Base-by-base conservation (phyloP, 2,888 invertebrate genomes). In the Megalurothrips usitatus region DNA sequence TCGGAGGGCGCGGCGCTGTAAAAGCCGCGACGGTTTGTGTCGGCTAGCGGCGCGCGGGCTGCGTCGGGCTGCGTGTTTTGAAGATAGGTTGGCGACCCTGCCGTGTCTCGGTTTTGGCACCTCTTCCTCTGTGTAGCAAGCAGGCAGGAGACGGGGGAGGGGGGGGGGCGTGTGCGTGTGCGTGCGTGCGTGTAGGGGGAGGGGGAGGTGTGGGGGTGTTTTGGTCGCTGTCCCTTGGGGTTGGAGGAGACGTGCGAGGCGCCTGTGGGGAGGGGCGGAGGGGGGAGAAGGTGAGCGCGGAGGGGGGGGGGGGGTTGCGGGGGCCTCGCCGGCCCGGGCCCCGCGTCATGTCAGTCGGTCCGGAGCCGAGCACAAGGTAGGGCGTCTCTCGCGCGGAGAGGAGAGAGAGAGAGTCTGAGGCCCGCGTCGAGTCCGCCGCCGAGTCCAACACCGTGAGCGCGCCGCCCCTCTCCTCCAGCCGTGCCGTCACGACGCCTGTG, bases 311-410 rank as follows among this genome's bases (percentile, higher is more conserved):
- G 68, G 26, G 68, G 4, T n/a, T 23, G 68, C 19, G 68, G 68
- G 23, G 10, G 26, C 26, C 26, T 0, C 23, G 68, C 68, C n/a
- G 58, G 58, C 58, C n/a, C 58, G 58, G 58, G 58, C 58, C 58
- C n/a, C 19, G 58, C 58, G 68, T n/a, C 68, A 52, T 14, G 52
- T 26, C 68, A 75, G 68, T 75, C 68, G 68, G 68, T 9, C 68
- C 68, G 68, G 23, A 75, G 68, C 68, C 10, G 68, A 23, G 68
- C 26, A 26, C 12, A 6, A n/a, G 17, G 58, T 17, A 58, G 58
- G 34, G 34, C 6, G 34, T 43, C 3, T 43, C 34, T 43, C 52
- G 17, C 52, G 17, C 52, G 52, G 10, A 58, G 19, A 58, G 58
- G 14, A 58, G 52, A 52, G 52, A 14, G 49, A 49, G 49, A 49